phyloP scores from a whole-genome alignment of 2,113 vertebrate species.

The Phyllostomus discolor region DNA sequence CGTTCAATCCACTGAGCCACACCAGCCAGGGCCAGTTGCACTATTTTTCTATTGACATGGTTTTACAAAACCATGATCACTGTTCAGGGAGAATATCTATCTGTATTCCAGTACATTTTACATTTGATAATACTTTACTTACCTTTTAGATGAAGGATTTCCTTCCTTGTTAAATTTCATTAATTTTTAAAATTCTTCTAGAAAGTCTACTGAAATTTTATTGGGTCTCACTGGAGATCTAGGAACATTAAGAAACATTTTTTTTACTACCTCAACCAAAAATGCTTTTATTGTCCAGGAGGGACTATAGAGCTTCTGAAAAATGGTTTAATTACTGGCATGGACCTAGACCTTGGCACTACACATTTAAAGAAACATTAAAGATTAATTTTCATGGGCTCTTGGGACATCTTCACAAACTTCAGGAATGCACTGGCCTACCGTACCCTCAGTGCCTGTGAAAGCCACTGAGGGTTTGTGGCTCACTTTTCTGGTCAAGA shows the following conservation, averaged over 20 bases:
- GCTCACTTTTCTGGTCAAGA: neutral
- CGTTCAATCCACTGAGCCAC: too few relatives aligned
- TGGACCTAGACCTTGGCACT: neutral
- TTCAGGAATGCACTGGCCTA: neutral
- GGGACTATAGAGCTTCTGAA: constrained; percentile 25
- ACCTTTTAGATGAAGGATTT: constrained; percentile 31
- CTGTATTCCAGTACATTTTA: neutral
- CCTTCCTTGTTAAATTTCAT: neutral
- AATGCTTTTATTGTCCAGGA: constrained; percentile 6
- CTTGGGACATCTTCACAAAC: neutral
- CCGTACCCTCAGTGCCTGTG: neutral
- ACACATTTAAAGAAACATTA: neutral
- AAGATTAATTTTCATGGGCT: neutral
- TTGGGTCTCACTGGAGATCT: constrained; percentile 15
- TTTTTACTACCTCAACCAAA: constrained; percentile 29
- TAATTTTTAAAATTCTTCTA: neutral
- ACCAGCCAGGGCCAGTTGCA: too few relatives aligned
- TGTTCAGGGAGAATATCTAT: neutral
- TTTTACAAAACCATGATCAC: neutral
- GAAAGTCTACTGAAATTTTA: constrained; percentile 45
- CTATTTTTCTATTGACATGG: neutral
- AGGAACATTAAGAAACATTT: constrained; percentile 35
- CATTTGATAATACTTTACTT: constrained; percentile 28
- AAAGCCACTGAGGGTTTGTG: neutral
- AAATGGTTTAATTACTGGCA: neutral